These are phyloP conservation scores for Aspidoscelis tigris DNA, from an alignment of 2,113 vertebrate species.

Conservation along the genomic window DNA sequence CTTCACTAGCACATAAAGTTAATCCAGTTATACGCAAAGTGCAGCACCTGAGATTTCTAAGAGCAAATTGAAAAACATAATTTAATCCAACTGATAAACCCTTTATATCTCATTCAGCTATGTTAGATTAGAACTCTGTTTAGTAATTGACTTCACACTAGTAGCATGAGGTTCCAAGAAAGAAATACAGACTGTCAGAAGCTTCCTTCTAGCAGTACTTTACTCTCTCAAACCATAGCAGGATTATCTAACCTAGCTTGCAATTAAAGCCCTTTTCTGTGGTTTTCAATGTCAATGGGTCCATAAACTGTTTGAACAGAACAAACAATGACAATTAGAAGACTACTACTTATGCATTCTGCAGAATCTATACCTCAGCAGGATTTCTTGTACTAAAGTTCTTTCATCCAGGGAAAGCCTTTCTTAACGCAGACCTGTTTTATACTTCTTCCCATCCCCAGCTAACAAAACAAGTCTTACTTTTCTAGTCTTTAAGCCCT, in stretches of 20 bases:
- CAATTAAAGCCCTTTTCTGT: conserved; percentile 55
- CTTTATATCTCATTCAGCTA: neutral
- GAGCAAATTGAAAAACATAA: conserved; percentile 17
- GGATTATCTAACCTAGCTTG: conserved; percentile 49
- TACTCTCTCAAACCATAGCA: conserved; percentile 44
- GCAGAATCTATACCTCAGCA: conserved; percentile 60
- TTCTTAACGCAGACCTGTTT: conserved; percentile 56
- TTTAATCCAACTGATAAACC: conserved; percentile 7
- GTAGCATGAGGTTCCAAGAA: conserved; percentile 21
- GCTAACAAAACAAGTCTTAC: conserved; percentile 62
- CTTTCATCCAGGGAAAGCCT: conserved; percentile 63
- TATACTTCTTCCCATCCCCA: conserved; percentile 58
- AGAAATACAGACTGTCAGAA: conserved; percentile 20
- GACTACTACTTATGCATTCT: conserved; percentile 57
- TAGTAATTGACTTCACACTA: conserved; percentile 24
- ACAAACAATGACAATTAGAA: conserved; percentile 54
- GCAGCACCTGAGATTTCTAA: neutral
- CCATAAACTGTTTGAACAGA: conserved; percentile 48
- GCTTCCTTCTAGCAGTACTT: conserved; percentile 29
- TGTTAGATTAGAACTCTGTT: conserved; percentile 25
- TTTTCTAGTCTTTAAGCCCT: conserved; percentile 59
- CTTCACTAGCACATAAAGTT: neutral
- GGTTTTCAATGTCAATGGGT: conserved; percentile 58
- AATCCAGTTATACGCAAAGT: conserved; percentile 19
- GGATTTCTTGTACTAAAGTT: conserved; percentile 65